Evolutionary conservation across 30 jellyfish, hydroid and myxozoan genomes (phyloP).

Genomic region (Phacellophora camtschatica): DNA sequence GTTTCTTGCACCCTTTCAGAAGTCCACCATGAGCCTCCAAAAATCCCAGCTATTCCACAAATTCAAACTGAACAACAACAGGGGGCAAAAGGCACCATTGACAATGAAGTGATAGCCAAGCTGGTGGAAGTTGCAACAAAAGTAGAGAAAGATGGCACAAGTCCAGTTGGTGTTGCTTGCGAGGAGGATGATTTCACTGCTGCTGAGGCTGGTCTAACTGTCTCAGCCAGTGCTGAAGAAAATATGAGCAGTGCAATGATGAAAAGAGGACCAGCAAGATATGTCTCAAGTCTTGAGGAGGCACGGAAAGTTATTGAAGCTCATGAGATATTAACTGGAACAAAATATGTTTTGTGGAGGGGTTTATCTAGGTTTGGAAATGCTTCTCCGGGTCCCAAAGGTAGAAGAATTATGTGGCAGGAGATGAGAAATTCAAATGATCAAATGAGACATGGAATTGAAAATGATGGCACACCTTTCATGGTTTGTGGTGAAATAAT

Average conservation of each 20-base stretch:
- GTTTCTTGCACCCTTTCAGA: no score
- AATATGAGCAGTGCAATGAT: background rate
- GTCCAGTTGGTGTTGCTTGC: background rate
- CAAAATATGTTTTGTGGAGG: constrained; percentile 55
- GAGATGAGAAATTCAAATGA: constrained; percentile 40
- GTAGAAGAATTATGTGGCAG: constrained; percentile 40
- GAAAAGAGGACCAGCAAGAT: constrained; percentile 3
- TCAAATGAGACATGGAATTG: constrained; percentile 49
- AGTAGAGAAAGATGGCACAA: constrained; percentile 5
- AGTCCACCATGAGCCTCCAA: background rate
- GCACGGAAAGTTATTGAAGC: constrained; percentile 54
- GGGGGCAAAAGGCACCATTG: constrained; percentile 4
- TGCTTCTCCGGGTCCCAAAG: constrained; percentile 21
- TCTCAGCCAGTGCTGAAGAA: background rate
- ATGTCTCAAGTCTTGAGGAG: constrained; percentile 33
- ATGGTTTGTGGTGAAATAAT: constrained; percentile 52
- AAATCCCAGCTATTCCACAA: background rate
- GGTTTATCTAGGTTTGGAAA: constrained; percentile 49
- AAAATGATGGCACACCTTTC: constrained; percentile 41
- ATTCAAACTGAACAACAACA: background rate
- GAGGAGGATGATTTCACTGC: background rate
- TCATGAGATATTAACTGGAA: constrained; percentile 56
- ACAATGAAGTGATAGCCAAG: constrained; percentile 48
- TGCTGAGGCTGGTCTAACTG: background rate
- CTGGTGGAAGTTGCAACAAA: constrained; percentile 47